Percentiles rank a stretch among this genome's conserved stretches.
These are phyloP conservation scores for Leptothorax acervorum DNA, from an alignment of 2,888 invertebrate genomes.

Conservation along the genomic window DNA sequence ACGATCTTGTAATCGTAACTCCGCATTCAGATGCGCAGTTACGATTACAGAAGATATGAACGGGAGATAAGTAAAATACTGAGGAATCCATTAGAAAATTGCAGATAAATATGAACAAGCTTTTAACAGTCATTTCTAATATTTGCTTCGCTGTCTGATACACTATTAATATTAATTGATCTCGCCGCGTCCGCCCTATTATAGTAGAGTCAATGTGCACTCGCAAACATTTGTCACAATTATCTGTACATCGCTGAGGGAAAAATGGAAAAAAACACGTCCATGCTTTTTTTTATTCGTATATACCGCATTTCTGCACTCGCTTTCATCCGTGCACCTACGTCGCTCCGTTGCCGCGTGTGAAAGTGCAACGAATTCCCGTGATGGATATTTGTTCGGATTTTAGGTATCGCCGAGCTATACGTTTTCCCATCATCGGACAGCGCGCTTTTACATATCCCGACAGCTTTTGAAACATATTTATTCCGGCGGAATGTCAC, in stretches of 20 bases:
- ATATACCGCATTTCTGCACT: slow-evolving; percentile 7
- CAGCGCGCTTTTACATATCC: slow-evolving; percentile 42
- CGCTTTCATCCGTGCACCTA: slow-evolving; percentile 14
- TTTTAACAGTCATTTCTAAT: slow-evolving; percentile 12
- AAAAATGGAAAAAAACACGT: slow-evolving; percentile 5
- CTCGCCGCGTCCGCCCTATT: neutral
- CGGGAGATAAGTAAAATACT: neutral
- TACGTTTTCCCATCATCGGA: slow-evolving; percentile 39
- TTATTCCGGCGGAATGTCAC: slow-evolving; percentile 24
- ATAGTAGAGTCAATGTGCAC: neutral
- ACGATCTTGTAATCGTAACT: neutral
- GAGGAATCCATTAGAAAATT: slow-evolving; percentile 20
- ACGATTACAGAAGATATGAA: neutral
- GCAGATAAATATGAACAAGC: slow-evolving; percentile 2
- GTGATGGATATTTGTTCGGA: slow-evolving; percentile 50
- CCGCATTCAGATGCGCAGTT: neutral
- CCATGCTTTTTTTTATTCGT: neutral
- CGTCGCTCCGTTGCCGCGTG: slow-evolving; percentile 1
- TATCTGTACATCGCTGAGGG: slow-evolving; percentile 13
- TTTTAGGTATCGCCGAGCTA: slow-evolving; percentile 44
- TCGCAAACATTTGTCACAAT: slow-evolving; percentile 27
- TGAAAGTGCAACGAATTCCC: slow-evolving; percentile 43
- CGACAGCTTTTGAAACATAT: slow-evolving; percentile 47
- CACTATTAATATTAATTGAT: slow-evolving; percentile 33
- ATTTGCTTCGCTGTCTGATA: slow-evolving; percentile 8